Percentiles rank a stretch among this genome's conserved stretches.
Conservation (phyloP, 1,140 invertebrate species). For the Zaprionus inermis region DNA sequence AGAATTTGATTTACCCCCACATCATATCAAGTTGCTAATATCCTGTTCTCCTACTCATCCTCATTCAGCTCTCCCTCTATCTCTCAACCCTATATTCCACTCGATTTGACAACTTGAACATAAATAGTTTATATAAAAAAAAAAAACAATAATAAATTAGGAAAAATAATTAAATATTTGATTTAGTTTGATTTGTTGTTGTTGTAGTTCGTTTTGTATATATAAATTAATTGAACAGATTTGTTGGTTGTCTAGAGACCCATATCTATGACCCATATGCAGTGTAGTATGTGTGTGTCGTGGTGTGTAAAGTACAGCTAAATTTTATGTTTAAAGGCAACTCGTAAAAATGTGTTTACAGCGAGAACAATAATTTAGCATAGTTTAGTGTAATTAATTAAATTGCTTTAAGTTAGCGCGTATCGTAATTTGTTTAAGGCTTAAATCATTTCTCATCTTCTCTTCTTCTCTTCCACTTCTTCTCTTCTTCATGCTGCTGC, state of each 20-base stretch:
- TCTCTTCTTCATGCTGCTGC: background rate
- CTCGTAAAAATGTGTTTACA: slow-evolving; percentile 44
- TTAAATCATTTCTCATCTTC: slow-evolving; percentile 19
- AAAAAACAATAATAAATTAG: slow-evolving; percentile 42
- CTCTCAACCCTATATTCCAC: slow-evolving; percentile 7
- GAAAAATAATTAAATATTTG: slow-evolving; percentile 62
- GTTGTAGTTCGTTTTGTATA: background rate
- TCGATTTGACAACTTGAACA: slow-evolving; percentile 30
- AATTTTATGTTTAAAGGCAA: slow-evolving; percentile 22
- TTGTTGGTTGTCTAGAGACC: slow-evolving; percentile 19
- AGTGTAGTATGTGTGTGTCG: slow-evolving; percentile 5
- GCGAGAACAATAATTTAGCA: slow-evolving; percentile 39
- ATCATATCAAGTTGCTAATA: slow-evolving; percentile 30
- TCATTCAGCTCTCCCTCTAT: slow-evolving; percentile 6
- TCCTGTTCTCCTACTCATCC: slow-evolving; percentile 8
- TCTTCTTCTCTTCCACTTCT: slow-evolving; percentile 1
- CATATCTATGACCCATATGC: slow-evolving; percentile 15
- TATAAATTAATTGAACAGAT: slow-evolving; percentile 46
- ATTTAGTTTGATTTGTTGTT: slow-evolving; percentile 21
- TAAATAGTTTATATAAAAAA: slow-evolving; percentile 37
- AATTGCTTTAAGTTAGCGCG: slow-evolving; percentile 56
- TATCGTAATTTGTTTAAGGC: slow-evolving; percentile 31
- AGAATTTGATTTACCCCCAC: slow-evolving; percentile 67
- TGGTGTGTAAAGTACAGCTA: slow-evolving; percentile 1
- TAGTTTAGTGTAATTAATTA: slow-evolving; percentile 43